Evolutionary conservation across 2,113 vertebrate genomes (phyloP), one percentile per base, ranked within the genome.

Genomic region (Psettodes erumei): DNA sequence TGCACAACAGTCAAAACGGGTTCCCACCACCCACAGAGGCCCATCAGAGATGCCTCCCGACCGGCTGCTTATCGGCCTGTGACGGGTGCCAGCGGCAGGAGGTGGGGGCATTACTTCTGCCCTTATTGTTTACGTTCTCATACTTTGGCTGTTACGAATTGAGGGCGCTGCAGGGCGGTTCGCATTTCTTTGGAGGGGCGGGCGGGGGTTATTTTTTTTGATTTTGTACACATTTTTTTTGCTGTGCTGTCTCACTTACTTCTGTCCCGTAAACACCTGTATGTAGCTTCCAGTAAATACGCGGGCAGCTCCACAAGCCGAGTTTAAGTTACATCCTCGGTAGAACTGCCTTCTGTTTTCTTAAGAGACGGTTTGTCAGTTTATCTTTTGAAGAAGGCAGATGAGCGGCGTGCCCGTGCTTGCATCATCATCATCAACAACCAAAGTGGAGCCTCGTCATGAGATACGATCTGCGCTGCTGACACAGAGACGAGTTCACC

Each of bases 391-490:
- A 10, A 37, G 38, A 42, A 21, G 25, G 12, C 63, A 58, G 53
- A 43, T 40, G 55, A 12, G 64, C 7, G 48, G 21, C 85, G 63
- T 76, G 82, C 21, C 64, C 59, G n/a, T 40, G 71, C 72, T 81
- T 84, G 77, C 81, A 73, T 82, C 69, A 61, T 78, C 51, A 80
- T 74, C 81, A 73, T 82, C 69, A 61, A 76, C 51, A 80, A 43
- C 56, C 38, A 18, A 38, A 67, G 58, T 8, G 40, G 10, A 53
- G 37, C 60, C 63, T 72, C 54, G 33, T 53, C 27, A 0, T 30
- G 25, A 45, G 16, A 58, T 35, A 2, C 2, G 30, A 82, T 80
- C 45, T 60, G 68, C 25, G 50, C 28, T 67, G 18, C 7, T 35
- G 16, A n/a, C 10, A 50, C n/a, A 58, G 2, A 2, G 18, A 21